Conservation (phyloP, 2,888 invertebrate species). For the Sminthurinus aureus region DNA sequence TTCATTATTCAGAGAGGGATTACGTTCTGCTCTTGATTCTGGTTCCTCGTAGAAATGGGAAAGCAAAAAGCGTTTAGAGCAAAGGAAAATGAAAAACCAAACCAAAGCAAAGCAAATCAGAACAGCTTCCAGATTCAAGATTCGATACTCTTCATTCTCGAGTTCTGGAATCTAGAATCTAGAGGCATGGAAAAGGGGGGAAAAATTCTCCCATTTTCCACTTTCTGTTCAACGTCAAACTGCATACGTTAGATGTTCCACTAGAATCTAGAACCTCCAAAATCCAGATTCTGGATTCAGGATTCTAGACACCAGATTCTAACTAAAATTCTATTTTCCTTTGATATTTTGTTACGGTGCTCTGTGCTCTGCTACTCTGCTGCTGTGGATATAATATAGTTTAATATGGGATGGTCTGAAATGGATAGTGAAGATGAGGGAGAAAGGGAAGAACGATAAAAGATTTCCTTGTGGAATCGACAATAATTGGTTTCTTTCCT, state of each 20-base stretch:
- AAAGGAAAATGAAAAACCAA: background rate
- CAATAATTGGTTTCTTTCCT: constrained; percentile 60
- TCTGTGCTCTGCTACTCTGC: too few relatives aligned
- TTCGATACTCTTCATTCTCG: too few relatives aligned
- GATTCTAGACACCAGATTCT: background rate
- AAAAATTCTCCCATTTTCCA: background rate
- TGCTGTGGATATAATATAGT: too few relatives aligned
- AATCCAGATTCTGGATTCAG: too few relatives aligned
- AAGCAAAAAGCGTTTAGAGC: background rate
- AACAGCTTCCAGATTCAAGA: too few relatives aligned
- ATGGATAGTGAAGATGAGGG: constrained; percentile 6
- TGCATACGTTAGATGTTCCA: too few relatives aligned
- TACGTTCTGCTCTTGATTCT: background rate
- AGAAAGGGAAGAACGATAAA: constrained; percentile 53
- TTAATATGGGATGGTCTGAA: too few relatives aligned
- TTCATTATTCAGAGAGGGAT: background rate
- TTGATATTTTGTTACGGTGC: too few relatives aligned
- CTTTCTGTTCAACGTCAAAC: too few relatives aligned
- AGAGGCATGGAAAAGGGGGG: background rate
- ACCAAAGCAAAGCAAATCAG: background rate
- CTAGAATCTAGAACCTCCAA: too few relatives aligned
- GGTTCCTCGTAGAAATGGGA: too few relatives aligned
- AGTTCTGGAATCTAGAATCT: background rate
- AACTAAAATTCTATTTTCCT: background rate
- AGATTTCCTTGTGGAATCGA: constrained; percentile 59